These are phyloP conservation scores for Typhlichthys eigenmanni DNA, from an alignment of 2,797 vertebrate genomes.

Conservation along the genomic window DNA sequence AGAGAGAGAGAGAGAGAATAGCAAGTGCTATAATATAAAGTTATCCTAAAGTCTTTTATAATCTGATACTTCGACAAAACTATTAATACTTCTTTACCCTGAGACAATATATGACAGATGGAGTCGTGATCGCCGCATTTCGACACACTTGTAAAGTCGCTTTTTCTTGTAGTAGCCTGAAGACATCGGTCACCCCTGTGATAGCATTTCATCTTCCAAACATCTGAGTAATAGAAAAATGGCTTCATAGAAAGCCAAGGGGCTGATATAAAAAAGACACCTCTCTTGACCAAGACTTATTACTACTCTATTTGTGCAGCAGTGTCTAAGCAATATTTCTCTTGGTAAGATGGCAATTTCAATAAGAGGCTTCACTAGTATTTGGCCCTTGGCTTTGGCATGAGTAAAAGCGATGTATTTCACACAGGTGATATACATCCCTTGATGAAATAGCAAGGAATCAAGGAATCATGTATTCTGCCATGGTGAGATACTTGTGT, in stretches of 20 bases:
- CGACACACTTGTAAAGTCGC: constrained; percentile 20
- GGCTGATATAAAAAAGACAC: constrained; percentile 54
- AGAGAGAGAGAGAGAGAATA: not conserved
- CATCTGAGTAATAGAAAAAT: constrained; percentile 64
- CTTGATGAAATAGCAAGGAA: constrained; percentile 56
- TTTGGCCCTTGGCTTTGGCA: constrained; percentile 59
- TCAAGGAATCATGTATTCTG: constrained; percentile 57
- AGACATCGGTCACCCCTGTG: constrained; percentile 37
- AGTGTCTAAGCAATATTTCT: constrained; percentile 66
- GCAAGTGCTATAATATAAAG: not conserved
- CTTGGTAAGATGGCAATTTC: constrained; percentile 75
- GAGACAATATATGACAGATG: constrained; percentile 31
- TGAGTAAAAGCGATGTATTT: constrained; percentile 64
- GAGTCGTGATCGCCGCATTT: not conserved
- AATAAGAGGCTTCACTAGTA: constrained; percentile 70
- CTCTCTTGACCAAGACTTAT: constrained; percentile 73
- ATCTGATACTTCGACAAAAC: not conserved
- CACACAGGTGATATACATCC: constrained; percentile 52
- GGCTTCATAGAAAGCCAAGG: constrained; percentile 49
- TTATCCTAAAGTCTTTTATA: not conserved
- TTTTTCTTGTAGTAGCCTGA: constrained; percentile 22
- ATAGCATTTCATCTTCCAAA: constrained; percentile 63
- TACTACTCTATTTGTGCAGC: constrained; percentile 70
- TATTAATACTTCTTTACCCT: not conserved
- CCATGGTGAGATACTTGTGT: constrained; percentile 8